These are phyloP conservation scores for Rhogogaster chlorosoma DNA, from an alignment of 2,888 invertebrate species.

Conservation along the genomic window DNA sequence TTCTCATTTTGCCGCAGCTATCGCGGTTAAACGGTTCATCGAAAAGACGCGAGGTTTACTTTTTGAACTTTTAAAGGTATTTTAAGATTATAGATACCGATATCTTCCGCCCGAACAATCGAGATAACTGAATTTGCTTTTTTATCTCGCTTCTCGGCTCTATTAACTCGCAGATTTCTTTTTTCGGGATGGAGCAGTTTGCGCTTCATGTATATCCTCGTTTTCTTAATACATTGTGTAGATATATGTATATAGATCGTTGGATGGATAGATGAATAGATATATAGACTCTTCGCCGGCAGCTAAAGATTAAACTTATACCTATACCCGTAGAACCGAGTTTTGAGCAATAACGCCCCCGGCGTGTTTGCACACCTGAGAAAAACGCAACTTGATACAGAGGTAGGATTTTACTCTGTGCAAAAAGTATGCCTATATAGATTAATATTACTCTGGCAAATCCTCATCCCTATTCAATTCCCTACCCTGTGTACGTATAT, in stretches of 20 bases:
- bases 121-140: neutral
- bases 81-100: neutral
- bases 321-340: constrained; percentile 61
- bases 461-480: constrained; percentile 17
- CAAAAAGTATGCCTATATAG: neutral
- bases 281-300: constrained; percentile 63
- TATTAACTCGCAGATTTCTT: too few species aligned
- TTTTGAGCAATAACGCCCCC: constrained; percentile 72
- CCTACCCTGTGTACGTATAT: neutral
- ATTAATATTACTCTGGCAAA: constrained; percentile 19
- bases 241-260: neutral
- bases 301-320: constrained; percentile 73
- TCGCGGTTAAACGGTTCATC: neutral
- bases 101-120: too few species aligned
- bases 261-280: neutral
- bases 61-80: neutral
- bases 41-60: neutral
- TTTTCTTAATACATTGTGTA: neutral
- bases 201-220: too few species aligned
- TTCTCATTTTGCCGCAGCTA: neutral
- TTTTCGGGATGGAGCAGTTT: too few species aligned
- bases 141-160: neutral
- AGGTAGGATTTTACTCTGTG: neutral
- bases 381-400: constrained; percentile 41
- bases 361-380: constrained; percentile 76